Percentiles rank a stretch among this genome's conserved stretches.
Conservation (phyloP, 2,888 invertebrate genomes). For the Folsomia candida region DNA sequence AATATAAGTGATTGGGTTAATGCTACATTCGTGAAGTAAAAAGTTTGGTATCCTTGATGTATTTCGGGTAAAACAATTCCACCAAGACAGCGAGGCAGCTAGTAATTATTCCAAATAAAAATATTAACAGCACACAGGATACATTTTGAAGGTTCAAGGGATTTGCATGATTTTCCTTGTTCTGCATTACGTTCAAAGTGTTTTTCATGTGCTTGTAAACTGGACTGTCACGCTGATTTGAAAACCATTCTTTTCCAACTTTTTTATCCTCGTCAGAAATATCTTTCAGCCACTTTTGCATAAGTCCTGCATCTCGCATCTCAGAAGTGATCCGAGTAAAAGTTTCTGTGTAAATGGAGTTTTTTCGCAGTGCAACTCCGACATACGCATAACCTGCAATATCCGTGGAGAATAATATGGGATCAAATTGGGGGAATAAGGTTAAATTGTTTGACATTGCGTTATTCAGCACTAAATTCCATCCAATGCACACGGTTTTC, state of each 20-base stretch:
- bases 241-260: neutral
- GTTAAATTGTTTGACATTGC: conserved; percentile 17
- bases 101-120: too few relatives aligned
- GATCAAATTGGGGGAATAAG: neutral
- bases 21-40: too few relatives aligned
- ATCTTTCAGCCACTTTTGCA: neutral
- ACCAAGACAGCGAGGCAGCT: too few relatives aligned
- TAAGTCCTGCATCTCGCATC: neutral
- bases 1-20: too few relatives aligned
- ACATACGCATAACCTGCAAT: neutral
- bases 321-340: neutral
- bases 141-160: too few relatives aligned
- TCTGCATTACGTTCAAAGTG: neutral
- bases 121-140: too few relatives aligned
- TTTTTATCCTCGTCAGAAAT: neutral
- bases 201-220: neutral
- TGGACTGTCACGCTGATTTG: neutral
- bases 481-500: conserved; percentile 15
- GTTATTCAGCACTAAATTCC: conserved; percentile 2
- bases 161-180: too few relatives aligned
- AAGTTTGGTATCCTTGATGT: too few relatives aligned
- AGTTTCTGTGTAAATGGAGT: neutral
- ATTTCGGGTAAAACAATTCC: too few relatives aligned
- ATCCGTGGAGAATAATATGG: neutral
- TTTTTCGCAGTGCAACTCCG: neutral